These are phyloP conservation scores for Heteractis magnifica DNA, from an alignment of 92 coral and sea anemone genomes.

Conservation along the genomic window DNA sequence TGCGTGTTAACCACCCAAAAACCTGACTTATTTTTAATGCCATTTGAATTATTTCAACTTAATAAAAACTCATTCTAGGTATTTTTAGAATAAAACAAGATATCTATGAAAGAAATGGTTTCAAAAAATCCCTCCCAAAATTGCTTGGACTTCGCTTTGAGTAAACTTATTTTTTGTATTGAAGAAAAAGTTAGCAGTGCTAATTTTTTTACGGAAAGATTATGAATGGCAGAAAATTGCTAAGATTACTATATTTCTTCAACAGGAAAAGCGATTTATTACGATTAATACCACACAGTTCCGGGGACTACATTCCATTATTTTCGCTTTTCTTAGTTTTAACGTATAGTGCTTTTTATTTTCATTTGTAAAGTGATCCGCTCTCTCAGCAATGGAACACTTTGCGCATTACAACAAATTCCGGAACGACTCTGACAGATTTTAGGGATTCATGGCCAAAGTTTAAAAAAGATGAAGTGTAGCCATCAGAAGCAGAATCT, in stretches of 20 bases:
- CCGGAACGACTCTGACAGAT: conserved; percentile 5
- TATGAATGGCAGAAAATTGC: neutral
- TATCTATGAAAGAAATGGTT: neutral
- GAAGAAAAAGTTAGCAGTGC: neutral
- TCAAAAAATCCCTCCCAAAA: too few relatives aligned
- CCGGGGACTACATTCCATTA: conserved; percentile 22
- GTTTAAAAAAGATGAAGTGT: neutral
- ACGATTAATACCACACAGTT: neutral
- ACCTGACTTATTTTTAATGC: too few relatives aligned
- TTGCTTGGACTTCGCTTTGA: neutral
- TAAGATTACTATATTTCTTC: neutral
- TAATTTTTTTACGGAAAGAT: neutral
- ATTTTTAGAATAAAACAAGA: too few relatives aligned
- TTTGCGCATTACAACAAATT: conserved; percentile 8
- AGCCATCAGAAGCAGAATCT: neutral
- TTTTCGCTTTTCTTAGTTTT: conserved; percentile 11
- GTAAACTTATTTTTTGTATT: neutral
- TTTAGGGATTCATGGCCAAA: neutral
- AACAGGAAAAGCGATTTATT: conserved; percentile 4
- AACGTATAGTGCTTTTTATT: conserved; percentile 5
- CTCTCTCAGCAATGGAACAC: neutral
- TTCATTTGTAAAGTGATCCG: conserved; percentile 7
- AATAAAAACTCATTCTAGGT: neutral
- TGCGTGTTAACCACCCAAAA: too few relatives aligned
- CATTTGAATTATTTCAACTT: too few relatives aligned